Evolutionary conservation across 2,797 vertebrate species (phyloP), one percentile per base, ranked within the genome.

Genomic region (Potorous gilbertii): DNA sequence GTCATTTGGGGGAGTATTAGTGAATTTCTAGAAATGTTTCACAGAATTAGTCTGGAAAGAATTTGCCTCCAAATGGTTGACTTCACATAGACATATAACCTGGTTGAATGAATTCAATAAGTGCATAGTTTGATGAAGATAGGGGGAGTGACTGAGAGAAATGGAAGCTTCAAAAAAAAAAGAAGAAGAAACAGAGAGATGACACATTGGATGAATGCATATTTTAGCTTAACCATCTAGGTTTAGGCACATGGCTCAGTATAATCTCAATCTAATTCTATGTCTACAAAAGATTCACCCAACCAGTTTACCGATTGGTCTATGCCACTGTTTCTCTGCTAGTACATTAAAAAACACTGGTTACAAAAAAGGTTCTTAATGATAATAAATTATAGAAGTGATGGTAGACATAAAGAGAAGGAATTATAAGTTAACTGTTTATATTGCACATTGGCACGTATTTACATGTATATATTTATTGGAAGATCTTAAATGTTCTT

Each of bases 71-170:
- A 66, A 66, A 66, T 66, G 46, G 11, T 0, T 94, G 56, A 66
- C 40, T 92, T 46, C 94, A 62, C 3, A 56, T 3, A 50, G 55
- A n/a, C 50, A 59, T 0, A 94, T 55, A 0, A 21, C 57, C 31
- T 92, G 21, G 5, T 12, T 74, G 52, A 18, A 59, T 54, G 5
- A 91, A 59, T 21, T 4, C 13, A 92, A 55, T 81, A 46, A 91
- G 87, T 92, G 3, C 54, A 91, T 56, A 93, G 2, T 31, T 62
- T 81, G 13, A 59, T 56, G 90, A 54, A 92, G 1, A 4, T 55
- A 1, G 0, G 0, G 28, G 9, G 29, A n/a, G 40, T 21, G 18
- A 9, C n/a, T 24, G 34, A 14, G 14, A 10, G 5, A 56, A 28
- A 92, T 3, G 34, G 34, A 66, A 66, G 34, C 34, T 62, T 62